These are phyloP conservation scores for Phrynocephalus versicolor DNA, from an alignment of 2,113 vertebrate species.

Conservation along the genomic window DNA sequence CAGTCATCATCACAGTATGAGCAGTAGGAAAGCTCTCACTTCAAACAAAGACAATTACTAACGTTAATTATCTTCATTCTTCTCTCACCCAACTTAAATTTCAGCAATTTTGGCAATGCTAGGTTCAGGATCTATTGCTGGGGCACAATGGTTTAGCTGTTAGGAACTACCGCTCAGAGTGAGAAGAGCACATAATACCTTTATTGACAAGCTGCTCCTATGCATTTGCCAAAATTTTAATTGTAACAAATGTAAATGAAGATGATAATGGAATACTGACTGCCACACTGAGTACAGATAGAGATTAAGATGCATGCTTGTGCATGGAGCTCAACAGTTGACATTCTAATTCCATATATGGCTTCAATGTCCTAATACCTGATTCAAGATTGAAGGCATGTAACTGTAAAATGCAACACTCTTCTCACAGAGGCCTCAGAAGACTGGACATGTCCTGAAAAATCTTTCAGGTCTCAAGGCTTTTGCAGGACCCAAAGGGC, in stretches of 20 bases:
- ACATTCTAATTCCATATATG: not conserved
- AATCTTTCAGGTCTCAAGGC: too few relatives aligned
- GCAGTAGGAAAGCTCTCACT: slow-evolving; percentile 33
- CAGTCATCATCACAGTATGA: slow-evolving; percentile 36
- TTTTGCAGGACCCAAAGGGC: too few relatives aligned
- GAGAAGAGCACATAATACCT: not conserved
- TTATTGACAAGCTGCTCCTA: not conserved
- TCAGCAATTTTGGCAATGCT: not conserved
- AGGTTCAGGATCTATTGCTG: slow-evolving; percentile 8
- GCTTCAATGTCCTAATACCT: not conserved
- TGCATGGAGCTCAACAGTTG: not conserved
- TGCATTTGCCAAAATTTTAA: slow-evolving; percentile 16
- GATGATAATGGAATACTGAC: slow-evolving; percentile 18
- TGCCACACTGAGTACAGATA: not conserved
- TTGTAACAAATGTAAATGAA: slow-evolving; percentile 34
- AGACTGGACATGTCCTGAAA: too few relatives aligned
- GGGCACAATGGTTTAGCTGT: slow-evolving; percentile 17
- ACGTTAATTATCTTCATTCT: slow-evolving; percentile 47
- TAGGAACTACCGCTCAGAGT: not conserved
- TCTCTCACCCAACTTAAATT: slow-evolving; percentile 16
- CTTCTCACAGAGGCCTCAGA: too few relatives aligned
- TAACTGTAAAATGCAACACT: not conserved
- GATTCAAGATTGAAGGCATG: not conserved
- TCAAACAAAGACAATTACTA: slow-evolving; percentile 34
- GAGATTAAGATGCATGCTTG: not conserved